Evolutionary conservation across 1,140 invertebrate genomes (phyloP).

Genomic region (Aporrectodea caliginosa): DNA sequence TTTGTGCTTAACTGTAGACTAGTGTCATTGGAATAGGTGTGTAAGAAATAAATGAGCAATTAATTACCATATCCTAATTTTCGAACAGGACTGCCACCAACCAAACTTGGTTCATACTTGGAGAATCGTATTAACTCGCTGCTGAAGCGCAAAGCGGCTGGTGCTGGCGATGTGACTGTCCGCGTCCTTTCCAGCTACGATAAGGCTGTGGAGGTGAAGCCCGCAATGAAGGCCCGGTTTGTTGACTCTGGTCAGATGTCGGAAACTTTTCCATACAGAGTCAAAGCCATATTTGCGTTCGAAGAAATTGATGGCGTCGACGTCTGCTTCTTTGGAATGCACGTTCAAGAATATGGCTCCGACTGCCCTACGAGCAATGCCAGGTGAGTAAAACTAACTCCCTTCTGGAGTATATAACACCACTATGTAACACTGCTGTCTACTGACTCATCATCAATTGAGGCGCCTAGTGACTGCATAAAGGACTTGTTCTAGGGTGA

Average conservation of each 20-base stretch:
- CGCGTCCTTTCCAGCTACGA: slow-evolving; percentile 95
- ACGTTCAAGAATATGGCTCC: slow-evolving; percentile 99
- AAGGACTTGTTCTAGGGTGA: neutral
- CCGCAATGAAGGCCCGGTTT: slow-evolving; percentile 76
- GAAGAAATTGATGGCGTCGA: slow-evolving; percentile 97
- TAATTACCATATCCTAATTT: no score
- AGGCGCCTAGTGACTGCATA: neutral
- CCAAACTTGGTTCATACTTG: slow-evolving; percentile 92
- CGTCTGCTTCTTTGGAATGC: slow-evolving; percentile 99
- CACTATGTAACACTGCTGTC: neutral
- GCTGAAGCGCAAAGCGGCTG: slow-evolving; percentile 87
- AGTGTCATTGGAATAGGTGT: no score
- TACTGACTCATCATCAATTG: neutral
- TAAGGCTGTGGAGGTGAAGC: slow-evolving; percentile 97
- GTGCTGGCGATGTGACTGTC: slow-evolving; percentile 96
- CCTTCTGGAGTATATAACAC: no score
- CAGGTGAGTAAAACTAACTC: no score
- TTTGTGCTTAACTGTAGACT: no score
- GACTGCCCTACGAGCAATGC: slow-evolving; percentile 92
- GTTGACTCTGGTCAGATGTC: slow-evolving; percentile 64
- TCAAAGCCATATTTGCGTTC: slow-evolving; percentile 98
- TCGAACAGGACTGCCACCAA: slow-evolving; percentile 77
- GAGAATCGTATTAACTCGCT: slow-evolving; percentile 98
- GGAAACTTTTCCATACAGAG: slow-evolving; percentile 80
- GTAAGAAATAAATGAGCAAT: no score